Base-by-base conservation (phyloP, 2,888 invertebrate genomes). In the Lasioglossum calceatum region DNA sequence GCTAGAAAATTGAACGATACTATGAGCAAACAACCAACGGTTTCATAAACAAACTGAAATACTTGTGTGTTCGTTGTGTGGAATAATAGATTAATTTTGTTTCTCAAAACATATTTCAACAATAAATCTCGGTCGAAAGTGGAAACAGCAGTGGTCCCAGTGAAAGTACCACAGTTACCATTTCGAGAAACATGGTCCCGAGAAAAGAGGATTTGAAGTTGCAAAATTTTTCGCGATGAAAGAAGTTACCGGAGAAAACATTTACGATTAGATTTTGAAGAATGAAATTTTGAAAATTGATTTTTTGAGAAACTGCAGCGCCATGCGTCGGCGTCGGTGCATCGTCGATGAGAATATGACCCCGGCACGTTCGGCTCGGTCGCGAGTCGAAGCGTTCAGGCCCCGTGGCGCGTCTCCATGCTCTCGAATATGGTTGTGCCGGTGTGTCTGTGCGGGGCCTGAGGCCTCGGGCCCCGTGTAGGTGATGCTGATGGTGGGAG, bases 321-420 rank as follows among this genome's bases (percentile, higher is more conserved):
- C 23, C n/a, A 23, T 10, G 54, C 54, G 54, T 54, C 54, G 23
- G 54, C 54, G 54, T 27, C 77, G 83, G 80, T 88, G 90, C 92
- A 93, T 93, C 93, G 91, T 74, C 93, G 94, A 94, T 94, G 94
- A 94, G 94, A 94, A 94, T 94, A 94, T 94, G 94, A 94, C 94
- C 94, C 94, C 93, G 90, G 90, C 92, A 89, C 91, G 87, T 91
- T 89, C 82, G 77, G 82, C 88, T 83, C 85, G 84, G 71, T 85
- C 89, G 83, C 82, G 82, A 80, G 79, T 82, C 86, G 86, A 86
- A 89, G 86, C 89, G 82, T 82, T 87, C 84, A 92, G 92, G 89
- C 91, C 90, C 91, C 88, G 87, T 88, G 89, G 72, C 77, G 84
- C 84, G 54, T 82, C 75, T 77, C 27, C 47, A 12, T 14, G 76